Base-by-base conservation (phyloP, 2,113 vertebrate species). In the Hylia prasina region DNA sequence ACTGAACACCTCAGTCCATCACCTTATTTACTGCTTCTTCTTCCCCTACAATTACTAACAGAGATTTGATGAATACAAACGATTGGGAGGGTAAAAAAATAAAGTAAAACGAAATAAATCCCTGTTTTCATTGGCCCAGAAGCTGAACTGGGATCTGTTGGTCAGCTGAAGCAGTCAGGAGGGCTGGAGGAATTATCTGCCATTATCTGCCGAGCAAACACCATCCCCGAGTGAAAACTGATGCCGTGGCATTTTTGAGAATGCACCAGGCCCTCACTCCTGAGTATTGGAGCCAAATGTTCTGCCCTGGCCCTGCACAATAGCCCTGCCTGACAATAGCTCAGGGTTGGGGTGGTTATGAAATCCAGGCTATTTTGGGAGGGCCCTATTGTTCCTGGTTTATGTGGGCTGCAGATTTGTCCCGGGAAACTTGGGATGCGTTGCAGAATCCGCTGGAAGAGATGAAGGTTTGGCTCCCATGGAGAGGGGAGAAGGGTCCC, bases 321-420 rank as follows among this genome's bases (percentile, higher is more conserved):
- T 91, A 48, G 91, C 57, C 13, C 72, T 33, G 91, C 48, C 48
- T 84, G 95, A 96, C 95, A 96, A 97, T 94, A 89, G 93, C 84
- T 91, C 76, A 28, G 91, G 23, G 60, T 58, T 95, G 39, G 69
- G 89, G 69, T 65, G 72, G 93, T 96, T 94, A 96, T 93, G 94
- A 96, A 95, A 97, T 13, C 61, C 93, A 89, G 94, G 63, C 96
- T 97, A 96, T 97, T 97, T 97, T 87, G 95, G 95, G 96, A 97
- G 86, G 90, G 82, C 88, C 60, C 92, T 3, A 92, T 96, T 97
- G 93, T 97, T 97, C 60, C 92, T 40, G 40, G 28, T 81, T 93
- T 90, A 66, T 68, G 61, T 94, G 94, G 50, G 86, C 88, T 95
- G 76, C 86, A 89, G 80, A 45, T 84, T 96, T 28, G 82, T 70